These are phyloP conservation scores for Bombyx huttoni DNA, from an alignment of 2,888 invertebrate genomes.

Conservation along the genomic window DNA sequence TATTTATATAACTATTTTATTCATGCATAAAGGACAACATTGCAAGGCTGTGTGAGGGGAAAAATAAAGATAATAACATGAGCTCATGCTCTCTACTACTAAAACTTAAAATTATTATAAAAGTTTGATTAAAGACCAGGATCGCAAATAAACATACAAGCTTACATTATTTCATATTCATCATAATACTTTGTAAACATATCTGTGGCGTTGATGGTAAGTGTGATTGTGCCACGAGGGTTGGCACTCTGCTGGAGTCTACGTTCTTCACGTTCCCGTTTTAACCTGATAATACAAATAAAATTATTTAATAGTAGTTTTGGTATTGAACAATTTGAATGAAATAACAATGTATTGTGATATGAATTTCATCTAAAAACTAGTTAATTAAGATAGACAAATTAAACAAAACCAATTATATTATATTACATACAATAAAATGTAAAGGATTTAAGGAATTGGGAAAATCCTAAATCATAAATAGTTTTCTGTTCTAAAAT, in stretches of 20 bases:
- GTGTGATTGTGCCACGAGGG: constrained; percentile 88
- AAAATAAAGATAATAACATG: constrained; percentile 3
- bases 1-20: background rate
- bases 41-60: background rate
- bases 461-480: too few relatives aligned
- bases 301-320: background rate
- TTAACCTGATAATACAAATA: constrained; percentile 51
- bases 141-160: background rate
- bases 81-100: background rate
- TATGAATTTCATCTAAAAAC: too few relatives aligned
- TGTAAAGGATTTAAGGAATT: too few relatives aligned
- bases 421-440: too few relatives aligned
- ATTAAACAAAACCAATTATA: too few relatives aligned
- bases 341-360: too few relatives aligned
- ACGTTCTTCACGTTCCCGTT: constrained; percentile 88
- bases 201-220: constrained; percentile 94
- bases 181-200: constrained; percentile 89
- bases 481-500: too few relatives aligned
- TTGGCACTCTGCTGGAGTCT: constrained; percentile 91
- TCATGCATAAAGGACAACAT: background rate
- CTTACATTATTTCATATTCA: constrained; percentile 73
- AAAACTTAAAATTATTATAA: background rate
- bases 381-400: too few relatives aligned
- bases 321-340: too few relatives aligned
- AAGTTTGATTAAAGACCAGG: background rate